A percentile compares a stretch with the other conserved stretches of the same genome.
These are phyloP conservation scores for Panzeria rudis DNA, from an alignment of 2,888 invertebrate genomes.

Conservation along the genomic window DNA sequence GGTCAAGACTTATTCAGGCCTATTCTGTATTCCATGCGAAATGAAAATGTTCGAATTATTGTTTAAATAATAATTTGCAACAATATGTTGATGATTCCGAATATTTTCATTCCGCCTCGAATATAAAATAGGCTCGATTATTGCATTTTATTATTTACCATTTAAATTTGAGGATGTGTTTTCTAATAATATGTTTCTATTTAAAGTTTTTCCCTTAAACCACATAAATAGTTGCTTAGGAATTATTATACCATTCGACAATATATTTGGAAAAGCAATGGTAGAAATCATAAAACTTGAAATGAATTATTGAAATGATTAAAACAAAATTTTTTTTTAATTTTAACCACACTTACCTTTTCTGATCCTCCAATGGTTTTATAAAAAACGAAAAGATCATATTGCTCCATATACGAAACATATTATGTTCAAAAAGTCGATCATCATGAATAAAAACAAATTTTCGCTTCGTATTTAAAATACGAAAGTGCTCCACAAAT, in stretches of 20 bases:
- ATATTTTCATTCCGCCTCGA: too few relatives aligned
- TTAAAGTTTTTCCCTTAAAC: constrained; percentile 86
- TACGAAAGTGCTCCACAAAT: constrained; percentile 89
- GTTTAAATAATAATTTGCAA: too few relatives aligned
- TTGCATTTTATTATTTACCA: constrained; percentile 73
- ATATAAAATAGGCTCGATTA: too few relatives aligned
- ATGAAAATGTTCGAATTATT: too few relatives aligned
- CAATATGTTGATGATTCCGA: too few relatives aligned
- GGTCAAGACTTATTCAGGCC: neutral
- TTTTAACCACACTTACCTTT: constrained; percentile 8
- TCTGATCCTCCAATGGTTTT: constrained; percentile 79
- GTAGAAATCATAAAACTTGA: constrained; percentile 89
- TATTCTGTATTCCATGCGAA: too few relatives aligned
- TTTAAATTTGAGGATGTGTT: constrained; percentile 82
- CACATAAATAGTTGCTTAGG: constrained; percentile 88
- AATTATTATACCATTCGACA: constrained; percentile 84
- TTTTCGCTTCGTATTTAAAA: constrained; percentile 89
- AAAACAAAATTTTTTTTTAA: neutral
- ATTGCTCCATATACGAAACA: constrained; percentile 90
- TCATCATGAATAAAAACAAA: constrained; percentile 89
- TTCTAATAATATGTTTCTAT: constrained; percentile 77
- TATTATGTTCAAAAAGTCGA: constrained; percentile 87
- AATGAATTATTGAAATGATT: constrained; percentile 75
- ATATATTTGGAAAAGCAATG: constrained; percentile 89
- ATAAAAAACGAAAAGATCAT: constrained; percentile 90